phyloP scores from a whole-genome alignment of 2,113 vertebrate genomes.

The Pachyramphus minor region DNA sequence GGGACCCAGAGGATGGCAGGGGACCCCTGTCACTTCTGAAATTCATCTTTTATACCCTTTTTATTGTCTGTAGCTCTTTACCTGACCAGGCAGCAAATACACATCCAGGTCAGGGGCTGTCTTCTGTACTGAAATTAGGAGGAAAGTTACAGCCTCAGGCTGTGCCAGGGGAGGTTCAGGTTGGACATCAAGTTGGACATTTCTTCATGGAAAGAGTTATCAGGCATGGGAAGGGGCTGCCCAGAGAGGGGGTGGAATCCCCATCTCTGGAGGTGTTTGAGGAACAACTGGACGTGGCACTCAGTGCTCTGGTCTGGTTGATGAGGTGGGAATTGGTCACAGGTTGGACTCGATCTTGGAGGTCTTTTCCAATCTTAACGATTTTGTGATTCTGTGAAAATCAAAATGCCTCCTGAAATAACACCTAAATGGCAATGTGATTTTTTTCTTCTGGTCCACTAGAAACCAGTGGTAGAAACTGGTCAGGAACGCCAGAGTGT shows the following conservation, averaged over 20 bases:
- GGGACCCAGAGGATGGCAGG: background rate
- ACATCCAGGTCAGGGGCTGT: background rate
- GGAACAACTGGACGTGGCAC: background rate
- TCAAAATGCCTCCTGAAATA: background rate
- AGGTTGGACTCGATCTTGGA: background rate
- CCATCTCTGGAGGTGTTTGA: background rate
- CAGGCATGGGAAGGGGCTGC: background rate
- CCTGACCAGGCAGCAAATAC: background rate
- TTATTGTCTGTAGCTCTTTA: background rate
- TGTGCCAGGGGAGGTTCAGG: background rate
- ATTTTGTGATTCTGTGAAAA: background rate
- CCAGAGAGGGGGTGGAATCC: background rate
- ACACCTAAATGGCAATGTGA: fast-evolving
- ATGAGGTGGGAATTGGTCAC: too few species aligned
- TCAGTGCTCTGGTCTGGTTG: background rate
- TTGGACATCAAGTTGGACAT: fast-evolving
- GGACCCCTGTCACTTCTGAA: background rate
- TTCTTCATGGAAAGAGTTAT: background rate
- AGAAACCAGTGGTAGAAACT: background rate
- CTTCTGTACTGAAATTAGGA: background rate
- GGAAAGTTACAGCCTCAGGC: background rate
- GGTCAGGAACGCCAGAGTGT: fast-evolving
- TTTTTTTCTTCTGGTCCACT: background rate
- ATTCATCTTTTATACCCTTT: background rate
- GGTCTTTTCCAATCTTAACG: background rate